Conservation (phyloP, 2,797 vertebrate genomes). For the Craterocephalus amniculus region DNA sequence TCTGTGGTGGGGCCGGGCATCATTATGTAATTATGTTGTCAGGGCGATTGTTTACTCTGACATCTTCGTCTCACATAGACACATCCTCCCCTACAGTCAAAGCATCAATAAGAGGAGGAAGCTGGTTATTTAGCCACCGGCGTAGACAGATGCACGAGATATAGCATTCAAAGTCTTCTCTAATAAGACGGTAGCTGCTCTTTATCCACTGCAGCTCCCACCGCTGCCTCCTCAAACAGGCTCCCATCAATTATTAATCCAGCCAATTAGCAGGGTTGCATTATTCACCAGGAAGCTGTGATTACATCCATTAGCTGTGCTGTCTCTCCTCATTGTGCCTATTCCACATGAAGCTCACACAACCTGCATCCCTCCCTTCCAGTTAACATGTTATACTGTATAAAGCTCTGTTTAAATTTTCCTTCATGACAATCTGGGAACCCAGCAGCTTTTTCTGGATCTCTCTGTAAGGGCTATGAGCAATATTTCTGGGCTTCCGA, state of each 20-base stretch:
- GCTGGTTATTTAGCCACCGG: conserved; percentile 35
- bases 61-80: conserved; percentile 54
- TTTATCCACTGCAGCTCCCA: conserved; percentile 36
- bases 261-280: conserved; percentile 85
- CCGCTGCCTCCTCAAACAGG: conserved; percentile 39
- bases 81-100: conserved; percentile 49
- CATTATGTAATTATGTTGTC: conserved; percentile 76
- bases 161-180: conserved; percentile 51
- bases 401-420: neutral
- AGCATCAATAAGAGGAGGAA: conserved; percentile 53
- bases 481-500: conserved; percentile 1
- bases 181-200: conserved; percentile 57
- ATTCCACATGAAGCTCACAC: conserved; percentile 37
- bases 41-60: conserved; percentile 69
- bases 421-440: conserved; percentile 7
- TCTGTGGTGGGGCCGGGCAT: conserved; percentile 55
- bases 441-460: neutral
- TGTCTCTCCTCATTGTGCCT: conserved; percentile 50
- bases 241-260: conserved; percentile 86
- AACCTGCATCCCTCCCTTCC: conserved; percentile 6
- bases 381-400: neutral
- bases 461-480: neutral
- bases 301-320: conserved; percentile 73
- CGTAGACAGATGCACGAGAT: conserved; percentile 40
- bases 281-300: conserved; percentile 82